A percentile compares a stretch with the other conserved stretches of the same genome.
phyloP scores from a whole-genome alignment of 2,797 vertebrate genomes.

The Betta splendens region DNA sequence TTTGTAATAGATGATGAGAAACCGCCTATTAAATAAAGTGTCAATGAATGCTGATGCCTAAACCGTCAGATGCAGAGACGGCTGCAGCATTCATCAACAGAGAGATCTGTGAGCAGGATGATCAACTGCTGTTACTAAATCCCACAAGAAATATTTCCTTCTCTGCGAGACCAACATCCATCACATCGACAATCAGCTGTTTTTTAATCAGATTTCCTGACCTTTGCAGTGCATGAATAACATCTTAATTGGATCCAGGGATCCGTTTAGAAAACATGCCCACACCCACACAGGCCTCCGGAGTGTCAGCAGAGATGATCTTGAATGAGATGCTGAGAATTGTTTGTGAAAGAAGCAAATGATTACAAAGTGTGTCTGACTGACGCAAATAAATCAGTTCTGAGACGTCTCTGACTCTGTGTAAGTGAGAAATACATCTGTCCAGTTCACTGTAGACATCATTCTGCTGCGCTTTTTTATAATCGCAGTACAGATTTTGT shows the following conservation, averaged over 20 bases:
- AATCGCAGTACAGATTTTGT: not conserved
- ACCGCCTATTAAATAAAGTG: too few species aligned
- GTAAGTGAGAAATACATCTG: not conserved
- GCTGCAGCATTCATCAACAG: conserved; percentile 5
- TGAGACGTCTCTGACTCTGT: not conserved
- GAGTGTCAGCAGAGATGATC: not conserved
- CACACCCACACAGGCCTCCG: not conserved
- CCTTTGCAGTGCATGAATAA: conserved; percentile 7
- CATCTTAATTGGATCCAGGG: conserved; percentile 9
- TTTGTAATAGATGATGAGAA: not conserved
- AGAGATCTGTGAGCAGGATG: not conserved
- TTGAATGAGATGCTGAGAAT: not conserved
- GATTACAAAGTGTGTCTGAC: conserved; percentile 1
- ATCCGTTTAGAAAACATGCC: not conserved
- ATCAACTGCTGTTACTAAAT: not conserved
- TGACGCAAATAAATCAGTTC: conserved; percentile 10
- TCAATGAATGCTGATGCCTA: not conserved
- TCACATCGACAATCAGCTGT: not conserved
- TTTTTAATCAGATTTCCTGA: conserved; percentile 20
- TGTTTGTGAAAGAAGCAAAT: not conserved
- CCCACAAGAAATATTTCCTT: conserved; percentile 1
- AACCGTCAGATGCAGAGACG: conserved; percentile 1
- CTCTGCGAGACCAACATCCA: not conserved
- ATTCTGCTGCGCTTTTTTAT: not conserved
- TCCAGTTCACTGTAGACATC: too few species aligned